Conservation (phyloP, 2,797 vertebrate genomes). For the Mormyrops boulengeri region DNA sequence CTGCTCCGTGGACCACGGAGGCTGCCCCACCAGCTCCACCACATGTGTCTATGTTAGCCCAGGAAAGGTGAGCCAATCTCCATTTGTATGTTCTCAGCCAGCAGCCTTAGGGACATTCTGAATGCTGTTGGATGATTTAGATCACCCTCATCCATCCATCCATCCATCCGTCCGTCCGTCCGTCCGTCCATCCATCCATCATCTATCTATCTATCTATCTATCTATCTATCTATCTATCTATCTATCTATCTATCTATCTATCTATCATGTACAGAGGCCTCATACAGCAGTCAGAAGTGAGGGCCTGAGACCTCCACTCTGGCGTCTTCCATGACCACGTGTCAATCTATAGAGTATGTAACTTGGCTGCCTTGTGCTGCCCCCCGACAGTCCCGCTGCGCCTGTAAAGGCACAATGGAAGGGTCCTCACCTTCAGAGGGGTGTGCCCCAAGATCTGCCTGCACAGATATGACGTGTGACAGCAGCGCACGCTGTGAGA, state of each 20-base stretch:
- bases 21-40: constrained; percentile 73
- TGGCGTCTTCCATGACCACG: background rate
- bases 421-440: constrained; percentile 34
- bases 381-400: constrained; percentile 60
- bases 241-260: background rate
- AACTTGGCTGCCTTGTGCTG: background rate
- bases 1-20: constrained; percentile 69
- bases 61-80: constrained; percentile 67
- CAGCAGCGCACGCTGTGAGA: constrained; percentile 58
- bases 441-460: constrained; percentile 54
- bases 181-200: no score
- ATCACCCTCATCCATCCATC: background rate
- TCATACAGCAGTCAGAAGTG: background rate
- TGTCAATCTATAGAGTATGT: background rate
- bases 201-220: background rate
- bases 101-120: background rate
- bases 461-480: constrained; percentile 64
- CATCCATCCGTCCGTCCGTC: no score
- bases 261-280: background rate
- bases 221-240: background rate
- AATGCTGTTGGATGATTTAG: background rate
- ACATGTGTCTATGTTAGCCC: constrained; percentile 64
- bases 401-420: constrained; percentile 67
- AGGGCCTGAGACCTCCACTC: background rate
- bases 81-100: background rate